phyloP scores from a whole-genome alignment of 2,797 vertebrate genomes.

The Simalia tracyae region DNA sequence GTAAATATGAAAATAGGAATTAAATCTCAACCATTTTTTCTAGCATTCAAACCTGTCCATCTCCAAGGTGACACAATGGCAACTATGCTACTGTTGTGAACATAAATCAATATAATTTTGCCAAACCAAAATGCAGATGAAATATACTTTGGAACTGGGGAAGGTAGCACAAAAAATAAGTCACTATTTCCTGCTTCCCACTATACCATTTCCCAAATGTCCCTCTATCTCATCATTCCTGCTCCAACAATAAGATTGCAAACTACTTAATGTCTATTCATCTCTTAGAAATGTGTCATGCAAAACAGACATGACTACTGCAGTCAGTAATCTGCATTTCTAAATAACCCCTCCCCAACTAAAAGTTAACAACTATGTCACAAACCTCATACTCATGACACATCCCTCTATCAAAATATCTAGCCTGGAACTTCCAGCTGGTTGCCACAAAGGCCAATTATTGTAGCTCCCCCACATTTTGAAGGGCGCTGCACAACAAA shows the following conservation, averaged over 20 bases:
- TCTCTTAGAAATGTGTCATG: constrained; percentile 3
- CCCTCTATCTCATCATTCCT: not conserved
- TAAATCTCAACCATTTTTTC: not conserved
- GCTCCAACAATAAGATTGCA: too few relatives aligned
- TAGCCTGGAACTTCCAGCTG: not conserved
- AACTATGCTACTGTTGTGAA: not conserved
- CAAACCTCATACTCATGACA: constrained; percentile 3
- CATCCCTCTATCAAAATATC: not conserved
- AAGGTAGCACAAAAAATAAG: not conserved
- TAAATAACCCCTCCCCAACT: not conserved
- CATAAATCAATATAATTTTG: not conserved
- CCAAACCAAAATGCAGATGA: not conserved
- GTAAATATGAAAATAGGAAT: not conserved
- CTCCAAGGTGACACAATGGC: not conserved
- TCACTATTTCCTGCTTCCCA: not conserved
- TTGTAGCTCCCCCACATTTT: not conserved
- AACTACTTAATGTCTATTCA: not conserved
- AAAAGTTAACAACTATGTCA: constrained; percentile 6
- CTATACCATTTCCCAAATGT: not conserved
- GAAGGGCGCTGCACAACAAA: not conserved
- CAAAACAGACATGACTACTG: not conserved
- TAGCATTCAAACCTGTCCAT: not conserved
- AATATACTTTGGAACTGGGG: not conserved
- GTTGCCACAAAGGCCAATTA: not conserved
- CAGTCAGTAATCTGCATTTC: not conserved